Evolutionary conservation across 2,797 vertebrate species (phyloP), one percentile per base, ranked within the genome.

Genomic region (Mionectes olivaceus): DNA sequence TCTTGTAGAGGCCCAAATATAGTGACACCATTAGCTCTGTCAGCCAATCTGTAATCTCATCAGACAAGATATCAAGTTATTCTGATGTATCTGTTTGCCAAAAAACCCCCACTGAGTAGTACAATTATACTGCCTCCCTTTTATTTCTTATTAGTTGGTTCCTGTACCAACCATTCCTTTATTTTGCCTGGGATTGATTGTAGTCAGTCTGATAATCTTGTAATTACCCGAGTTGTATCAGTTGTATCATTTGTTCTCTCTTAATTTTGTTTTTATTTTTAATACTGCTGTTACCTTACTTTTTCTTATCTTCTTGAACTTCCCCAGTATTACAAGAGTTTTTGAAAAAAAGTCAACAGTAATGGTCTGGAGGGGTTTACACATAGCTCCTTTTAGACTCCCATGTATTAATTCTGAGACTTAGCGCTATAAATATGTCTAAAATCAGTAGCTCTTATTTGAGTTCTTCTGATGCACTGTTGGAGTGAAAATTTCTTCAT

Each of bases 1-100:
- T 43, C 85, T 46, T 46, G 49, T 64, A 67, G 90, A 77, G 94
- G 52, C n/a, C 92, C 94, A 89, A 95, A 93, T 94, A 94, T 87
- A 94, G 88, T 7, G 49, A 63, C 49, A 49, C 33, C 19, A 53
- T 76, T 73, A 67, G 63, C 37, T 93, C 74, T 89, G 67, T 87
- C 67, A 90, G 44, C 56, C 37, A 63, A 56, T 63, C 77, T 87
- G 27, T 73, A 81, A 46, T 79, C 77, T 89, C 63, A 56, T 87
- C 77, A 78, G 67, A 73, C 83, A 83, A 69, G 69, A 73, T 30
- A 87, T 5, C 32, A 76, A 71, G 77, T 55, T 44, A 76, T 23
- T 73, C 59, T 79, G 70, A 65, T 52, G 44, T 21, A 87, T 46
- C 33, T 88, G 24, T 81, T 89, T 69, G 35, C 83, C 76, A 94